Evolutionary conservation across 2,797 vertebrate genomes (phyloP).

Genomic region (Hipposideros larvatus): DNA sequence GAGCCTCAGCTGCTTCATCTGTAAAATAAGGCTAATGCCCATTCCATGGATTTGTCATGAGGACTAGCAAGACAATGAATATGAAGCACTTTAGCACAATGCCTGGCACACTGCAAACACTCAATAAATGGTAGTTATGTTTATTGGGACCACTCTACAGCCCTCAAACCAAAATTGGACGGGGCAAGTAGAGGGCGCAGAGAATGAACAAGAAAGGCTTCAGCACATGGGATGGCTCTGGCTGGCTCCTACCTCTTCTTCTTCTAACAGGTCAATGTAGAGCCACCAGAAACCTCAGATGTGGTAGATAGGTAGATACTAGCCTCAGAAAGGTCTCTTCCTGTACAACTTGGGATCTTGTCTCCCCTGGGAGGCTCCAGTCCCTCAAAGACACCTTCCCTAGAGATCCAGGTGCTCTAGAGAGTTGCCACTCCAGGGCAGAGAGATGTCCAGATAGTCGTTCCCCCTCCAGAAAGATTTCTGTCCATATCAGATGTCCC

Average conservation of each 20-base stretch:
- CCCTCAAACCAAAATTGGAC: background rate
- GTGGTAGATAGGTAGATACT: background rate
- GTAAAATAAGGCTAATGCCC: background rate
- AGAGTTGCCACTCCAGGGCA: background rate
- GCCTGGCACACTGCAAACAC: background rate
- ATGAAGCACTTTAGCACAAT: background rate
- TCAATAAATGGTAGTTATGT: background rate
- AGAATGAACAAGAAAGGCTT: background rate
- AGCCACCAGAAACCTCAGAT: background rate
- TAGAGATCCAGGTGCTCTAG: background rate
- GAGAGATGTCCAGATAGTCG: background rate
- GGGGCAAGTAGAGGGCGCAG: background rate
- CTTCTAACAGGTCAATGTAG: background rate
- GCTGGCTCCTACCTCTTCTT: background rate
- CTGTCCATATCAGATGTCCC: background rate
- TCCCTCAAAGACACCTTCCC: background rate
- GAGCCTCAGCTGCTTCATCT: slow-evolving; percentile 24
- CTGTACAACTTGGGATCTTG: background rate
- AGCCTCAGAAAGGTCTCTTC: background rate
- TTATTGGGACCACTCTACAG: background rate
- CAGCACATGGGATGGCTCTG: background rate
- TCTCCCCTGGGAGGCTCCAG: background rate
- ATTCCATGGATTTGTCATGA: background rate
- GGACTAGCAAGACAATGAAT: background rate
- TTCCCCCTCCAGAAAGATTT: slow-evolving; percentile 8